Percentiles rank a stretch among this genome's conserved stretches.
These are phyloP conservation scores for human (Homo sapiens) DNA, from an alignment of 2,113 vertebrate genomes.

Conservation along the genomic window DNA sequence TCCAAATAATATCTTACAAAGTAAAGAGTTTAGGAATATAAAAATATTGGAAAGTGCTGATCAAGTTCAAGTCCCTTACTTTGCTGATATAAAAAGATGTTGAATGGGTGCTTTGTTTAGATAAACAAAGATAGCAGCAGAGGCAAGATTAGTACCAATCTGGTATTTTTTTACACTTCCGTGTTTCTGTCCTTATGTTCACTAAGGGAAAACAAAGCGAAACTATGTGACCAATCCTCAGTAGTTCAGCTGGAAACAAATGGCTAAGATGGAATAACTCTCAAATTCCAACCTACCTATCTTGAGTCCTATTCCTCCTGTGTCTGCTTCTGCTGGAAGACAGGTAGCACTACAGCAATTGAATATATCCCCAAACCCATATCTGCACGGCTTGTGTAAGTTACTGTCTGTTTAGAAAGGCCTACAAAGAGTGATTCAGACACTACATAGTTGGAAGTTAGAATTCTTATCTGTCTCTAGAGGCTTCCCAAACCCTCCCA, in stretches of 20 bases:
- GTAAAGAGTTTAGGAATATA: background rate
- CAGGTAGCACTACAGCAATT: background rate
- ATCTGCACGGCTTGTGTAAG: background rate
- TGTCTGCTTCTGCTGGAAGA: background rate
- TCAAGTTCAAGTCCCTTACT: background rate
- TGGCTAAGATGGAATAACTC: background rate
- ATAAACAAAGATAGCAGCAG: background rate
- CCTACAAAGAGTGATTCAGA: background rate
- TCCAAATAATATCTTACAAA: background rate
- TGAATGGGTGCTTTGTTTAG: background rate
- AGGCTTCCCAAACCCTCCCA: background rate
- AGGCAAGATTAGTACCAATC: background rate
- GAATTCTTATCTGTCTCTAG: background rate
- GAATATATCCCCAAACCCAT: background rate
- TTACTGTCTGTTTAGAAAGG: background rate
- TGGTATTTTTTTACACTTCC: background rate
- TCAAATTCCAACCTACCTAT: background rate
- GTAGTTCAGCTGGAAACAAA: slow-evolving; percentile 1
- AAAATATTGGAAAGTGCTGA: slow-evolving; percentile 27
- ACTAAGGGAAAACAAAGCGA: background rate
- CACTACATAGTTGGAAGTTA: no score
- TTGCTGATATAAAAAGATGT: background rate
- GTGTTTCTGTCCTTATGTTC: background rate
- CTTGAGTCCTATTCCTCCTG: background rate
- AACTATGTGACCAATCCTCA: background rate